Evolutionary conservation across 1,140 invertebrate species (phyloP), one percentile per base, ranked within the genome.

Genomic region (Caenorhabditis brenneri): DNA sequence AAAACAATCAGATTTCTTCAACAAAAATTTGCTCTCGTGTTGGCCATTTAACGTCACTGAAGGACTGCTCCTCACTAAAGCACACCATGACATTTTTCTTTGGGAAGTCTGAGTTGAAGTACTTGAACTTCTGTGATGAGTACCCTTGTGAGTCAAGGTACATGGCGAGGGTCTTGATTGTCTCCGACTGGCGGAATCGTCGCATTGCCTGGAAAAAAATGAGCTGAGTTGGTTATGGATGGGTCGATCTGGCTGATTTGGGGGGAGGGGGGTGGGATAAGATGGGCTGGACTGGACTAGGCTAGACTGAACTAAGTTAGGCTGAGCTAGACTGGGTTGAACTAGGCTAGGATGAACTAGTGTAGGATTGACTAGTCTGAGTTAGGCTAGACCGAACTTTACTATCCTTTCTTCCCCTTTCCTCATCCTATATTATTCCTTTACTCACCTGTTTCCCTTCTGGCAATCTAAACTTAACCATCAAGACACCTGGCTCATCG

Each of bases 101-200:
- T 19, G 81, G 81, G 46, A 78, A 79, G 48, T 83, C 81, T 19
- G 81, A 74, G 31, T 83, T 83, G 60, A 83, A 53, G 39, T 48
- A 74, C 19, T 39, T 74, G 27, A 19, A 83, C 31, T 79, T 33
- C 2, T 83, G 48, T 12, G n/a, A 36, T 12, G 7, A 12, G 81
- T 39, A 83, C 3, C 81, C 81, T 36, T 78, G n/a, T 10, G 60
- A 79, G 10, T 12, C 15, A 4, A 83, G 48, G 29, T 48, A 83
- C 5, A 12, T 48, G 10, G 19, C 15, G 1, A 83, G 12, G n/a
- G 79, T 31, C 15, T 31, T 6, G 27, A 83, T 79, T 5, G 31
- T 10, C 12, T 83, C 81, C 5, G 7, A 19, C 12, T 29, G 27
- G 24, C 81, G 81, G 81, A 83, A 83, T 1, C 81, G 81, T 1